These are phyloP conservation scores for Drosophila prolongata DNA, from an alignment of 2,888 invertebrate species.

Conservation along the genomic window DNA sequence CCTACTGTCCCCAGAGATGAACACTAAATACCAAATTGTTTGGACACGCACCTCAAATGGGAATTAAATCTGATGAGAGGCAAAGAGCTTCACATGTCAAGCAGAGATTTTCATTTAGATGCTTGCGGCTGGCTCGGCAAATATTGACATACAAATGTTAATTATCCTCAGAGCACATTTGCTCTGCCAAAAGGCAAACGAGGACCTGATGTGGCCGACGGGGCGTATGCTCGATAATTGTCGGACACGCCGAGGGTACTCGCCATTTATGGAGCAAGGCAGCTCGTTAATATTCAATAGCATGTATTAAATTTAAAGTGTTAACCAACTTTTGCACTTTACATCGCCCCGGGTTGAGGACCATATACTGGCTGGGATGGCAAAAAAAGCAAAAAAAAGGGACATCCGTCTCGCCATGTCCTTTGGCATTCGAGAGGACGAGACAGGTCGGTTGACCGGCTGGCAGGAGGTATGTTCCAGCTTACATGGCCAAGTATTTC, in stretches of 20 bases:
- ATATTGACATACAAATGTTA: conserved; percentile 69
- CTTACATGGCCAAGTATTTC: conserved; percentile 68
- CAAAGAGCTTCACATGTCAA: conserved; percentile 16
- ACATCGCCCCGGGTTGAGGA: conserved; percentile 12
- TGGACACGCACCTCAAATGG: conserved; percentile 20
- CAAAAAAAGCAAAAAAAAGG: conserved; percentile 13
- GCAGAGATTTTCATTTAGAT: conserved; percentile 38
- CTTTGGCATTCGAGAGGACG: conserved; percentile 1
- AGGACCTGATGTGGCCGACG: conserved; percentile 13
- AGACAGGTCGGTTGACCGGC: conserved; percentile 31
- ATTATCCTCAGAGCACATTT: conserved; percentile 44
- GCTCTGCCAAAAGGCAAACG: conserved; percentile 28
- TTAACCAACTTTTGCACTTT: conserved; percentile 64
- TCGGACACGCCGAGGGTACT: neutral
- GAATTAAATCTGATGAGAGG: conserved; percentile 20
- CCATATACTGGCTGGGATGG: conserved; percentile 4
- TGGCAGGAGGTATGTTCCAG: conserved; percentile 47
- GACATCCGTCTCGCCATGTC: conserved; percentile 15
- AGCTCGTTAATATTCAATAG: conserved; percentile 41
- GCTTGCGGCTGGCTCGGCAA: conserved; percentile 34
- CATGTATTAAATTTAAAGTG: conserved; percentile 49
- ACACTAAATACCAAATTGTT: conserved; percentile 6
- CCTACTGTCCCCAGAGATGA: neutral
- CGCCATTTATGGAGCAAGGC: neutral
- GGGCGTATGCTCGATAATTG: conserved; percentile 39